A percentile compares a stretch with the other conserved stretches of the same genome.
Evolutionary conservation across 2,797 vertebrate species (phyloP).

Genomic region (Oreonectes daqikongensis): DNA sequence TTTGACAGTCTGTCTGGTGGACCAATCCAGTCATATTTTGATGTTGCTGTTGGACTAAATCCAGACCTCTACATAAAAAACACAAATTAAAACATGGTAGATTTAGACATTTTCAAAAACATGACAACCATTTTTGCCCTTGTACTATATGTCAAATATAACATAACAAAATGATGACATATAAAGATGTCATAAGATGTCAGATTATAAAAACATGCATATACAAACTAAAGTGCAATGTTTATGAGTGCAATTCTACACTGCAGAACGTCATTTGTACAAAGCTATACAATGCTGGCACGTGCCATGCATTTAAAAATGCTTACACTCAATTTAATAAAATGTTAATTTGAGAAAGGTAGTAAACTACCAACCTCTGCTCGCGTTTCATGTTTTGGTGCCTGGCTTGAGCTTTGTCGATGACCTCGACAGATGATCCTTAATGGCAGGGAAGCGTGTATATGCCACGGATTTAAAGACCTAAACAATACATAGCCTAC

Average conservation of each 20-base stretch:
- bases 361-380: conserved; percentile 58
- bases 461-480: conserved; percentile 7
- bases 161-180: background rate
- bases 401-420: conserved; percentile 49
- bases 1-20: conserved; percentile 89
- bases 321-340: too few relatives aligned
- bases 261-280: too few relatives aligned
- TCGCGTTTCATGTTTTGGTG: conserved; percentile 1
- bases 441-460: background rate
- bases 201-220: too few relatives aligned
- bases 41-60: conserved; percentile 77
- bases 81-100: background rate
- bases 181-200: too few relatives aligned
- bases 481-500: conserved; percentile 43
- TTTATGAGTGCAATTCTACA: too few relatives aligned
- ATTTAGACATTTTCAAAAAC: background rate
- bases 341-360: background rate
- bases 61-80: conserved; percentile 66
- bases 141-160: background rate
- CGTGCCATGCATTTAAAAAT: too few relatives aligned
- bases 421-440: conserved; percentile 23
- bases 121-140: background rate
- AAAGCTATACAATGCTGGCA: too few relatives aligned
- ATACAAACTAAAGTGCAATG: too few relatives aligned
- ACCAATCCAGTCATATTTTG: conserved; percentile 90